phyloP scores from a whole-genome alignment of 2,888 invertebrate species.

The Trichacis sp. region DNA sequence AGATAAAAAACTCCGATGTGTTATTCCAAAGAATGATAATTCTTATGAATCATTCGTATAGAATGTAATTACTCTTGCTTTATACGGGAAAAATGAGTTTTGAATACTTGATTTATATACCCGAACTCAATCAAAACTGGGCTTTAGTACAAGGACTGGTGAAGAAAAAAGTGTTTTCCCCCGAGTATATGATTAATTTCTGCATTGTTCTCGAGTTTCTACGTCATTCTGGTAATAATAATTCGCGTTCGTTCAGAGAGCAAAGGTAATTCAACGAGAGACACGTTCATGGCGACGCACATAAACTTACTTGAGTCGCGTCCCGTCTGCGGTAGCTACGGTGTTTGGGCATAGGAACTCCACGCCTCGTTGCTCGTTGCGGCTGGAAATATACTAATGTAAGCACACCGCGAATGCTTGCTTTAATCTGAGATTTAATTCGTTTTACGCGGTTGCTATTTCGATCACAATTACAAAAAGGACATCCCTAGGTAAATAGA shows the following conservation, averaged over 20 bases:
- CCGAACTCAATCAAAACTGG: too few species aligned
- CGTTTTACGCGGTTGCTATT: not conserved
- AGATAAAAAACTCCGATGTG: too few species aligned
- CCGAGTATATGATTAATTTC: not conserved
- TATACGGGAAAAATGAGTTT: too few species aligned
- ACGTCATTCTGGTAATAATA: too few species aligned
- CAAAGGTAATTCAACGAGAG: conserved; percentile 11
- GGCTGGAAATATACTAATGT: conserved; percentile 72
- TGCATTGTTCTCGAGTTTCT: too few species aligned
- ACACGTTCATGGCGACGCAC: conserved; percentile 52
- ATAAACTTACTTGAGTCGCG: conserved; percentile 80
- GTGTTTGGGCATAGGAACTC: conserved; percentile 81
- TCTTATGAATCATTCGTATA: too few species aligned
- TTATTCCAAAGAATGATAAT: too few species aligned
- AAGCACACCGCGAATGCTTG: conserved; percentile 57
- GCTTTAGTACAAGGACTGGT: too few species aligned
- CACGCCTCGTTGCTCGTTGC: conserved; percentile 78
- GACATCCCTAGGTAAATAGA: too few species aligned
- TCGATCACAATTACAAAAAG: too few species aligned
- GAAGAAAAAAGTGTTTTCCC: not conserved
- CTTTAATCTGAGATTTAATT: conserved; percentile 12
- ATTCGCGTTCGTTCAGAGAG: conserved; percentile 30
- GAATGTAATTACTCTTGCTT: too few species aligned
- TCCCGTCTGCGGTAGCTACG: conserved; percentile 75
- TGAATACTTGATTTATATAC: too few species aligned